phyloP scores from a whole-genome alignment of 2,888 invertebrate species.

The Meghimatium bilineatum region DNA sequence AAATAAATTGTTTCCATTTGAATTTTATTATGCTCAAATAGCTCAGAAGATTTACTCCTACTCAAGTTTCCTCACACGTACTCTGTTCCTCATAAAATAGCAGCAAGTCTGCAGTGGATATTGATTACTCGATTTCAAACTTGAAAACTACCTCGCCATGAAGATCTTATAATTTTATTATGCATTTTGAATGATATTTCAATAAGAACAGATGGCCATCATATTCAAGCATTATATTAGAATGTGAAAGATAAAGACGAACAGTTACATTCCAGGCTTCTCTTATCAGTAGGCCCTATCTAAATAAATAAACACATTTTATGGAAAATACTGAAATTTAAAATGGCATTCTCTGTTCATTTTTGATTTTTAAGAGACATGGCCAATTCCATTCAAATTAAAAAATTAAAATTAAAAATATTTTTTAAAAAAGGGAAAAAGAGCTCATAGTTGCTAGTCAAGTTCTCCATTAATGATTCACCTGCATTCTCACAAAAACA shows the following conservation, averaged over 20 bases:
- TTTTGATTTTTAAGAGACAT: not conserved
- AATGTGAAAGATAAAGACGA: not conserved
- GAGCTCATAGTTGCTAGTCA: not conserved
- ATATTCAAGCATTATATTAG: not conserved
- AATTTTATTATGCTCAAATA: not conserved
- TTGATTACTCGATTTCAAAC: too few species aligned
- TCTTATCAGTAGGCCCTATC: not conserved
- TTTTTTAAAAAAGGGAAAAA: not conserved
- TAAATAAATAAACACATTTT: not conserved
- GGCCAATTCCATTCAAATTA: not conserved
- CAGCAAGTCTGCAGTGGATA: too few species aligned
- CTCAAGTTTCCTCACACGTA: too few species aligned
- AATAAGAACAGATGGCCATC: not conserved
- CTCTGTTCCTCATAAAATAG: too few species aligned
- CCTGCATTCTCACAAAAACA: conserved; percentile 20
- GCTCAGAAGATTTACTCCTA: too few species aligned
- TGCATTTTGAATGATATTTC: not conserved
- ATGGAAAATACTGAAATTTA: not conserved
- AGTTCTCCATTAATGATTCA: conserved; percentile 8
- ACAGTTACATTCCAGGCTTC: not conserved
- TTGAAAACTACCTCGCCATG: too few species aligned
- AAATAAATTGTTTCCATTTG: not conserved
- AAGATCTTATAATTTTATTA: too few species aligned
- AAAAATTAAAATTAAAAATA: not conserved
- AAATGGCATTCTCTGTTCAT: not conserved